Base-by-base conservation (phyloP, 2,888 invertebrate species). In the Trissolcus brochymenae region DNA sequence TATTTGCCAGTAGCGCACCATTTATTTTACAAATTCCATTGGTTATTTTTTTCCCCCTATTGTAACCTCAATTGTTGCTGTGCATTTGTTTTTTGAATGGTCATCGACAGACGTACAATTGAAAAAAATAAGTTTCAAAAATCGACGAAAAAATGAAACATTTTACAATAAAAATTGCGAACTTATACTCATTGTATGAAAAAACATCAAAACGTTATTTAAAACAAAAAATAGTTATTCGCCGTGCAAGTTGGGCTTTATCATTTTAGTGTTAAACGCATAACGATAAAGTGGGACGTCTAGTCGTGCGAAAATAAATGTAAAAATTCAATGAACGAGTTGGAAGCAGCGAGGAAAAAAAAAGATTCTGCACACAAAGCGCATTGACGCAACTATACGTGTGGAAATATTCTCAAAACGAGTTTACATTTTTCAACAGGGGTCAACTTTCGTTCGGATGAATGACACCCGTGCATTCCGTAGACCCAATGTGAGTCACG, bases 1-100 rank as follows among this genome's bases (percentile, higher is more conserved):
- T 57, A 57, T 71, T 71, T 56, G 56, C 41, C 41, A 49, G 43
- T 50, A 43, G 55, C 51, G 51, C 62, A 55, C 53, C 64, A 71
- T 64, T 35, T 57, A 57, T 71, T 62, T 71, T 56, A 51, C 46
- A 25, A 64, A 64, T 21, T 57, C 64, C 46, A n/a, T 3, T 14
- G 25, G 55, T 35, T 53, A 46, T 57, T 71, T 43, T 57, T 57
- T 25, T 41, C 14, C 35, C 13, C 29, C 51, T 57, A n/a, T 64
- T 56, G 35, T 35, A 9, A 25, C 56, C 50, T 62, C 51, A 57
- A 71, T 62, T 56, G 35, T 25, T 25, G 35, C 9, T 11, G 9
- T 11, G 35, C 7, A 35, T 11, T 35, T 35, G 35, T 35, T 35
- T 35, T 35, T 35, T 35, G 7, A 35, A 35, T 11, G 35, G 35